Evolutionary conservation across 2,113 vertebrate genomes (phyloP).

Genomic region (Muntiacus muntjak): DNA sequence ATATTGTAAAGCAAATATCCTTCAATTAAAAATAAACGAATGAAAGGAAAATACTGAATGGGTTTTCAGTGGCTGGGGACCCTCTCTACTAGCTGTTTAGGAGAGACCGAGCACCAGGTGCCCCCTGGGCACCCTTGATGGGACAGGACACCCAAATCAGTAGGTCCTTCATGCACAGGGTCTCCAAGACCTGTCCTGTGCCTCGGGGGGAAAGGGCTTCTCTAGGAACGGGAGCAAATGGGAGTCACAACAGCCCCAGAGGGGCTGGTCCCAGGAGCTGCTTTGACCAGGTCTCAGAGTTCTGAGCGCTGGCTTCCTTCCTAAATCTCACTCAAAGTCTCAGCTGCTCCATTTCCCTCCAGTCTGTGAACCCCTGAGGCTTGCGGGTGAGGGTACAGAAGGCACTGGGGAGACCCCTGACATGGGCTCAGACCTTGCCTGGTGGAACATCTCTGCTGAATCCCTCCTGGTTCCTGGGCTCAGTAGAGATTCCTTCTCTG

Average conservation of each 20-base stretch:
- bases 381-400: background rate
- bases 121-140: background rate
- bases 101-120: background rate
- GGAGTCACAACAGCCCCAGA: background rate
- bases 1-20: background rate
- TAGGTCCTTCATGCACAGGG: background rate
- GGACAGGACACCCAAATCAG: background rate
- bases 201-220: background rate
- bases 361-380: background rate
- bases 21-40: background rate
- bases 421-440: background rate
- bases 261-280: background rate
- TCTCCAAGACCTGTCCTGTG: background rate
- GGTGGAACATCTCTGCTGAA: background rate
- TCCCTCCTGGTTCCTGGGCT: background rate
- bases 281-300: background rate
- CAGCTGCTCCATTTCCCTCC: background rate
- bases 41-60: background rate
- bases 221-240: background rate
- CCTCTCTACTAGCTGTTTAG: background rate
- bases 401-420: background rate
- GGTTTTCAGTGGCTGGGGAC: background rate
- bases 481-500: background rate
- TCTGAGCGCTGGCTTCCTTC: background rate
- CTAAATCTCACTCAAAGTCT: background rate